phyloP scores from a whole-genome alignment of 2,113 vertebrate genomes.

The Pelvicachromis taeniatus region DNA sequence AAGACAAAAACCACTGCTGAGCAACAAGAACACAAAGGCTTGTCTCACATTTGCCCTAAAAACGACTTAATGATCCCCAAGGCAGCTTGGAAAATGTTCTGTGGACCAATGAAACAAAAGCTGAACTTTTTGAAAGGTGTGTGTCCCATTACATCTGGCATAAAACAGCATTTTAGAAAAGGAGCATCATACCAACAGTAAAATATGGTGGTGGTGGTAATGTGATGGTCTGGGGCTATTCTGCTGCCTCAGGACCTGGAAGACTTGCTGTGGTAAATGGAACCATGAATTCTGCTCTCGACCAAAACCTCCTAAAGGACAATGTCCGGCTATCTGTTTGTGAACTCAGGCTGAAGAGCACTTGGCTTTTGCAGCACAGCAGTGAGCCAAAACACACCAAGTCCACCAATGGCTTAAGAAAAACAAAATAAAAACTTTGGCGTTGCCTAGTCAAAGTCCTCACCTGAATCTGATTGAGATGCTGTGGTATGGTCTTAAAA shows the following conservation, averaged over 20 bases:
- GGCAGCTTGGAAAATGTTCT: background rate
- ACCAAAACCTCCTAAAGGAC: background rate
- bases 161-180: background rate
- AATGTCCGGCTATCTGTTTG: background rate
- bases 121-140: background rate
- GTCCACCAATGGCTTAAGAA: background rate
- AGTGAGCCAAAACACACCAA: background rate
- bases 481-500: background rate
- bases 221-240: background rate
- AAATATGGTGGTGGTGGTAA: background rate
- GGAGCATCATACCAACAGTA: background rate
- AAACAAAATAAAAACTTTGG: background rate
- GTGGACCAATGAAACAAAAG: background rate
- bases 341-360: background rate
- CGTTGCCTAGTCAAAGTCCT: background rate
- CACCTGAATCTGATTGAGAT: background rate
- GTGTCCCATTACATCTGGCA: background rate
- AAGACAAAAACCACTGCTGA: background rate
- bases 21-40: background rate
- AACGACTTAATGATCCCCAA: background rate
- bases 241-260: background rate
- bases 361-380: background rate
- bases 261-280: background rate
- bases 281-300: background rate
- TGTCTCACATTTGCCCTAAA: background rate